A percentile compares a stretch with the other conserved stretches of the same genome.
Conservation (phyloP, 2,888 invertebrate species). For the Amblyjoppa fuscipennis region DNA sequence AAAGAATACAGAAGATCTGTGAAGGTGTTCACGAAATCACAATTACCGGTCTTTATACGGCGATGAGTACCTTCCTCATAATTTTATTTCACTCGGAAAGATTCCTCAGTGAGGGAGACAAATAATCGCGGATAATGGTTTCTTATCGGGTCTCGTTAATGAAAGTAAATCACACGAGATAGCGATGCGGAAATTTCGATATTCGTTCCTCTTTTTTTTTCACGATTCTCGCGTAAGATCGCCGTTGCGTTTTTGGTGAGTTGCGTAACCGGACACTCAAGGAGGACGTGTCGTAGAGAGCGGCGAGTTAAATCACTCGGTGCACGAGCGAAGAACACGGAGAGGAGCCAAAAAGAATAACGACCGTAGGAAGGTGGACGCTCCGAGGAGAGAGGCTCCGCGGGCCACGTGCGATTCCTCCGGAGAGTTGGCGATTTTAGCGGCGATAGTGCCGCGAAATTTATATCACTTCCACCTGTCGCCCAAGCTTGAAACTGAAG, state of each 20-base stretch:
- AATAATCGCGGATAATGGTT: background rate
- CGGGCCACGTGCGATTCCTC: slow-evolving; percentile 37
- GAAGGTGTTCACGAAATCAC: background rate
- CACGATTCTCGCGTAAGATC: slow-evolving; percentile 48
- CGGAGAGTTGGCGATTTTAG: slow-evolving; percentile 70
- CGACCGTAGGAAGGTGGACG: slow-evolving; percentile 14
- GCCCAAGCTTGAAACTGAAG: slow-evolving; percentile 40
- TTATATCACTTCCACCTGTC: slow-evolving; percentile 77
- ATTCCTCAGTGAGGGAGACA: background rate
- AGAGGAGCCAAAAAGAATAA: slow-evolving; percentile 43
- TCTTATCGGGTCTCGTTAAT: background rate
- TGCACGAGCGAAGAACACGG: slow-evolving; percentile 31
- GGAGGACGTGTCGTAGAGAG: slow-evolving; percentile 44
- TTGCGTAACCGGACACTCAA: slow-evolving; percentile 67
- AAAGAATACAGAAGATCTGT: background rate
- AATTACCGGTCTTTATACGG: background rate
- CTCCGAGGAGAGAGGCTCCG: background rate
- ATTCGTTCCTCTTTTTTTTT: slow-evolving; percentile 4
- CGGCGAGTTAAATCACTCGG: slow-evolving; percentile 58
- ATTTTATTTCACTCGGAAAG: background rate
- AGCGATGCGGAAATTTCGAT: background rate
- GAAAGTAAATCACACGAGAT: background rate
- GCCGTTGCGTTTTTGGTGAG: slow-evolving; percentile 51
- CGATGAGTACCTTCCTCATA: background rate
- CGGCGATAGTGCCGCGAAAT: slow-evolving; percentile 75